These are phyloP conservation scores for Aphelenchoides bicaudatus DNA, from an alignment of 2,888 invertebrate genomes.

Conservation along the genomic window DNA sequence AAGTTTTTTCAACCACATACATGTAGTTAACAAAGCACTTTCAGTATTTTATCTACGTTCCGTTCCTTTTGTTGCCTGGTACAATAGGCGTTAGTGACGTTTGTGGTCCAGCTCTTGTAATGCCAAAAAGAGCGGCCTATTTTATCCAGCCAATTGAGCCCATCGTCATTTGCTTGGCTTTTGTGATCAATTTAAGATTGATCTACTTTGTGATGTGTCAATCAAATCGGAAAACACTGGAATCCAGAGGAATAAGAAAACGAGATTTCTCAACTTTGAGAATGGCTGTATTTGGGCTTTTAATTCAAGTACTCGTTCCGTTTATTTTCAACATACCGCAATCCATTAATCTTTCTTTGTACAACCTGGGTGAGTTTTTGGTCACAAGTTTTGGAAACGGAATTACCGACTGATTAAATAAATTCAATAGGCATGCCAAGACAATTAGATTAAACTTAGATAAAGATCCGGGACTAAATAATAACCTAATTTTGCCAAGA, in stretches of 20 bases:
- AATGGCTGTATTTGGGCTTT: not conserved
- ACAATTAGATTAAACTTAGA: no score
- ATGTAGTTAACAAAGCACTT: not conserved
- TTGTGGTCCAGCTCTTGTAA: conserved; percentile 7
- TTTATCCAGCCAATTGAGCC: conserved; percentile 11
- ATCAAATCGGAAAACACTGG: conserved; percentile 4
- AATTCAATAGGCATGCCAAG: no score
- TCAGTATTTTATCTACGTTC: conserved; percentile 10
- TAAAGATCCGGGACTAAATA: no score
- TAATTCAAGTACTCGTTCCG: conserved; percentile 7
- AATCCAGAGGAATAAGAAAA: not conserved
- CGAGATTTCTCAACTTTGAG: no score
- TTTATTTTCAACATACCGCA: conserved; percentile 4
- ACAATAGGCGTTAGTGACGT: not conserved
- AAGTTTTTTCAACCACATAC: no score
- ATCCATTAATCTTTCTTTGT: not conserved
- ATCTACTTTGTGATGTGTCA: not conserved
- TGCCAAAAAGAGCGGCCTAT: not conserved
- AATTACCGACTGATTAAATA: no score
- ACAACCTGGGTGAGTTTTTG: no score
- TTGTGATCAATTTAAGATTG: not conserved
- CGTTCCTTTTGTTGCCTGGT: not conserved
- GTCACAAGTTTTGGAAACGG: no score
- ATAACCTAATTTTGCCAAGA: no score
- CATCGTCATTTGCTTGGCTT: conserved; percentile 3